Percentiles rank a stretch among this genome's conserved stretches.
Conservation (phyloP, 1,140 invertebrate species). For the Polypedilum pembai region DNA sequence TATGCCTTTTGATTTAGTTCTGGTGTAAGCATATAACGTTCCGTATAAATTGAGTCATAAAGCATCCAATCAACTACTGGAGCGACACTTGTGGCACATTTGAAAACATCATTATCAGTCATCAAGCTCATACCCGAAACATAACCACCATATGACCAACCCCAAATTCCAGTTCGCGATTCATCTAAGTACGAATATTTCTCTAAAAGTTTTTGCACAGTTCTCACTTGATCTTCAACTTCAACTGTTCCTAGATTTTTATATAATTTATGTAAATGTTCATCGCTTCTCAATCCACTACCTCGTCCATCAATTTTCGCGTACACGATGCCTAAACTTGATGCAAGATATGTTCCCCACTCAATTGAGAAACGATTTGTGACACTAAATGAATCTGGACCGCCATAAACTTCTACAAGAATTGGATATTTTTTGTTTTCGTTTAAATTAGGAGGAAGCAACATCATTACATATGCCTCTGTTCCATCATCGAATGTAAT, state of each 20-base stretch:
- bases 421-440: slow-evolving; percentile 69
- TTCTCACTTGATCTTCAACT: slow-evolving; percentile 69
- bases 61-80: slow-evolving; percentile 83
- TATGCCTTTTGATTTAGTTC: slow-evolving; percentile 67
- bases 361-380: slow-evolving; percentile 63
- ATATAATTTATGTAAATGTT: slow-evolving; percentile 75
- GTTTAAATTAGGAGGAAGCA: slow-evolving; percentile 68
- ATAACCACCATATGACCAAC: slow-evolving; percentile 86
- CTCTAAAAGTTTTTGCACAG: slow-evolving; percentile 51
- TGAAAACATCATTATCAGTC: slow-evolving; percentile 64
- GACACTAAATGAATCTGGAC: slow-evolving; percentile 80
- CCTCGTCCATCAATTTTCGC: slow-evolving; percentile 84
- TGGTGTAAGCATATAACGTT: slow-evolving; percentile 84
- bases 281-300: slow-evolving; percentile 75
- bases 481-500: slow-evolving; percentile 38
- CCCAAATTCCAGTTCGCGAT: slow-evolving; percentile 65
- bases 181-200: slow-evolving; percentile 60
- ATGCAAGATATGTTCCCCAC: slow-evolving; percentile 76
- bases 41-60: slow-evolving; percentile 92
- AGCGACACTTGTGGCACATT: slow-evolving; percentile 90
- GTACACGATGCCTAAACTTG: slow-evolving; percentile 77
- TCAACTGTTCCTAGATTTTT: slow-evolving; percentile 78
- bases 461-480: slow-evolving; percentile 46
- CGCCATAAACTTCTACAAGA: slow-evolving; percentile 82
- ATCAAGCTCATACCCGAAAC: slow-evolving; percentile 74